Evolutionary conservation across 2,797 vertebrate genomes (phyloP).

Genomic region (Melanotaenia pygmaea): DNA sequence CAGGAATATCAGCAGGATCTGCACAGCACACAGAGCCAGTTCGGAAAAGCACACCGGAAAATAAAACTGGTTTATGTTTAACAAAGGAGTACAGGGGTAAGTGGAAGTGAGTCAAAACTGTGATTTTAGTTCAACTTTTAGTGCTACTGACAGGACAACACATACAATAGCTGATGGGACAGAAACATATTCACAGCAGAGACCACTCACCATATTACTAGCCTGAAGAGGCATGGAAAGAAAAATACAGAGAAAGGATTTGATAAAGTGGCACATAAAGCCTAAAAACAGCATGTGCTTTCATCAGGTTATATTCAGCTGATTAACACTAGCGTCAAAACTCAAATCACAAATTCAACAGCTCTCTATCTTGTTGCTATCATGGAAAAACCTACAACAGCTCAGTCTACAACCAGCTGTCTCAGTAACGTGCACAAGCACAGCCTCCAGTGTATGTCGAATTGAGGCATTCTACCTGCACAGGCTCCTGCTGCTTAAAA

Average conservation of each 20-base stretch:
- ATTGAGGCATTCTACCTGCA: conserved; percentile 86
- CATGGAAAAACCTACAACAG: not conserved
- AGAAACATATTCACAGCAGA: conserved; percentile 49
- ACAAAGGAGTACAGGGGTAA: not conserved
- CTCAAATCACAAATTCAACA: not conserved
- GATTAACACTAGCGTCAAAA: not conserved
- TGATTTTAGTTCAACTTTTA: conserved; percentile 39
- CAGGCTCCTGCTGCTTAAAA: conserved; percentile 97
- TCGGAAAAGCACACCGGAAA: not conserved
- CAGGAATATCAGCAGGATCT: conserved; percentile 98
- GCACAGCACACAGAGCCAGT: conserved; percentile 38
- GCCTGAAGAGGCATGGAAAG: conserved; percentile 92
- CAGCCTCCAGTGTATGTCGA: not conserved
- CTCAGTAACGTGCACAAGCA: not conserved
- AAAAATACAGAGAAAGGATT: conserved; percentile 80
- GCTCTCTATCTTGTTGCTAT: not conserved
- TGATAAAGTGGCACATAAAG: conserved; percentile 38
- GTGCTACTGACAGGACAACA: conserved; percentile 28
- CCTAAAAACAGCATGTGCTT: conserved; percentile 38
- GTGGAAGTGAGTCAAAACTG: conserved; percentile 9
- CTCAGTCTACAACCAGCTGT: not conserved
- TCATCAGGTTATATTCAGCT: conserved; percentile 17
- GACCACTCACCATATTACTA: conserved; percentile 99
- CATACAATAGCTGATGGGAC: conserved; percentile 31
- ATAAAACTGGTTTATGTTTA: not conserved